These are phyloP conservation scores for Agriopis leucophaearia DNA, from an alignment of 2,888 invertebrate species.

Conservation along the genomic window DNA sequence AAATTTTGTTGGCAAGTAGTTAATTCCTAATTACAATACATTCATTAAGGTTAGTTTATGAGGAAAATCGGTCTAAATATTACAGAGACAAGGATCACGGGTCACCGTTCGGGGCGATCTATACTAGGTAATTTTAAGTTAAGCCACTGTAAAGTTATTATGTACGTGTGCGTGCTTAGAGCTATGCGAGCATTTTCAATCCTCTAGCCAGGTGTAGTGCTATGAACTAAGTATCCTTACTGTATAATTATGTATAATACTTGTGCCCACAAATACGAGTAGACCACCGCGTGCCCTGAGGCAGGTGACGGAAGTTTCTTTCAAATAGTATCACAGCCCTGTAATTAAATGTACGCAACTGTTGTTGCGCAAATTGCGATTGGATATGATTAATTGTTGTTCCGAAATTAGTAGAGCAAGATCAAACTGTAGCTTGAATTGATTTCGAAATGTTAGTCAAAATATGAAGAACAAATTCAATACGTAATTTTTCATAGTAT, in stretches of 20 bases:
- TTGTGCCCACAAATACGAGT: neutral
- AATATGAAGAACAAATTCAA: neutral
- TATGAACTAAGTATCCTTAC: neutral
- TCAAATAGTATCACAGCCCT: conserved; percentile 48
- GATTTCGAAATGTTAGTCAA: conserved; percentile 3
- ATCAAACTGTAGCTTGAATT: conserved; percentile 3
- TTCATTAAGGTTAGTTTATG: too few species aligned
- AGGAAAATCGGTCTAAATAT: too few species aligned
- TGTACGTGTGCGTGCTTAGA: neutral
- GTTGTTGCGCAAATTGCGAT: conserved; percentile 26
- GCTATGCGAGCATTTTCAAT: neutral
- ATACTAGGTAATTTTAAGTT: neutral
- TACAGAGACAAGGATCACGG: too few species aligned
- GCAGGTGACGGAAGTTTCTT: conserved; percentile 56
- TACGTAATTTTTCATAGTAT: too few species aligned
- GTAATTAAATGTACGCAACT: conserved; percentile 40
- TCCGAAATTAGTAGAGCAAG: conserved; percentile 13
- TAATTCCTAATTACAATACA: too few species aligned
- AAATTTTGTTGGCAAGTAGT: too few species aligned
- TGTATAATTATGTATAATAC: conserved; percentile 11
- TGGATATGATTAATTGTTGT: conserved; percentile 21
- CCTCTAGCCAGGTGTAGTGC: neutral
- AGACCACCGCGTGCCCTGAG: conserved; percentile 24
- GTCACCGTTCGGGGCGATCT: too few species aligned
- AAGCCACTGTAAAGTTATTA: neutral